These are phyloP conservation scores for Probaryconus sp. DNA, from an alignment of 1,140 invertebrate genomes.

Conservation along the genomic window DNA sequence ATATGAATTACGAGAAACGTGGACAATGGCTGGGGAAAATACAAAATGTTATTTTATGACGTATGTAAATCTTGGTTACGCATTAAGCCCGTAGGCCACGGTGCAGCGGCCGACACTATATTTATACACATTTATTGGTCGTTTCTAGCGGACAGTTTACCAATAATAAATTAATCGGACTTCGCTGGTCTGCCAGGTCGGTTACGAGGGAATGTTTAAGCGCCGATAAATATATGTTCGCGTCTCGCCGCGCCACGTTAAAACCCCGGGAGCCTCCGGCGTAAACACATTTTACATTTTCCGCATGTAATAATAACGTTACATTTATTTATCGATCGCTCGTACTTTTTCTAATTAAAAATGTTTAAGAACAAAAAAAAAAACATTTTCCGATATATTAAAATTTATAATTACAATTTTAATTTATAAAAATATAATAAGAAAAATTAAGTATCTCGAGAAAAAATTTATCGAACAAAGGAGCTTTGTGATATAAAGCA, in stretches of 20 bases:
- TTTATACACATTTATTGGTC: conserved; percentile 57
- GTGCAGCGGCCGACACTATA: conserved; percentile 34
- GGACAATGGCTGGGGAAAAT: conserved; percentile 42
- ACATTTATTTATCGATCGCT: conserved; percentile 20
- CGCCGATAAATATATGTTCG: conserved; percentile 36
- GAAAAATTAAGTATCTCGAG: too few relatives aligned
- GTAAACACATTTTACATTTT: conserved; percentile 32
- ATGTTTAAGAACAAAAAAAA: too few relatives aligned
- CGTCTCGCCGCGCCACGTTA: conserved; percentile 25
- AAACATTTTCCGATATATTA: too few relatives aligned
- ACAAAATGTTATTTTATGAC: conserved; percentile 40
- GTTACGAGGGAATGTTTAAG: conserved; percentile 49
- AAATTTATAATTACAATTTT: too few relatives aligned
- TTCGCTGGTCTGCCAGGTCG: conserved; percentile 38
- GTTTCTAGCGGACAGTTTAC: conserved; percentile 51
- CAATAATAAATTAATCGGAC: conserved; percentile 54
- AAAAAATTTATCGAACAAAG: too few relatives aligned
- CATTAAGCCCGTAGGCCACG: conserved; percentile 16
- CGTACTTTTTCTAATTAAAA: too few relatives aligned
- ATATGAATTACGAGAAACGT: conserved; percentile 39
- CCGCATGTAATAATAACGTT: conserved; percentile 23
- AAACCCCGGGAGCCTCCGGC: conserved; percentile 25
- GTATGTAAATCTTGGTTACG: conserved; percentile 46
- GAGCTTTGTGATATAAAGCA: too few relatives aligned
- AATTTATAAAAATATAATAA: too few relatives aligned